phyloP scores from a whole-genome alignment of 2,888 invertebrate genomes.

The Lasioglossum leucozonium region DNA sequence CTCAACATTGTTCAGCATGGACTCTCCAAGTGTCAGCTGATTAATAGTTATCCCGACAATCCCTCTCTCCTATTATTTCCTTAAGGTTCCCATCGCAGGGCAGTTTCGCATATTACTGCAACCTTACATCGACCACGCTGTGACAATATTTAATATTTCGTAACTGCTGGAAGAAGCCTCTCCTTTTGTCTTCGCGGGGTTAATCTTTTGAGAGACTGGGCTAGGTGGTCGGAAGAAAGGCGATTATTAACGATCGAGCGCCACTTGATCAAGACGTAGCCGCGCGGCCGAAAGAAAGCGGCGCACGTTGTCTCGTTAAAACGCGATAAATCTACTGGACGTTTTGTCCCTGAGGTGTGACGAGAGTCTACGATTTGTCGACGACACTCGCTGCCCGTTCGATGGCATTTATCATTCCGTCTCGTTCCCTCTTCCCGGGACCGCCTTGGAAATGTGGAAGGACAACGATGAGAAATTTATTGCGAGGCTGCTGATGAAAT shows the following conservation, averaged over 20 bases:
- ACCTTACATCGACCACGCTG: no score
- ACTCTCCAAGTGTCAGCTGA: background rate
- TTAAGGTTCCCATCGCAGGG: no score
- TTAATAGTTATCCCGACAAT: background rate
- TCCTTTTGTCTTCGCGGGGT: background rate
- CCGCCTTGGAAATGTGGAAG: slow-evolving; percentile 7
- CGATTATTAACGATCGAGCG: slow-evolving; percentile 66
- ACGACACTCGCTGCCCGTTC: slow-evolving; percentile 10
- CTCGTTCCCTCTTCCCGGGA: background rate
- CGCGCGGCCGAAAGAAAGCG: slow-evolving; percentile 32
- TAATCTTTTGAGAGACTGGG: background rate
- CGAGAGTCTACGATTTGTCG: slow-evolving; percentile 24
- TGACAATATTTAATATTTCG: background rate
- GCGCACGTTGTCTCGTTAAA: slow-evolving; percentile 55
- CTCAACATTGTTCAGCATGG: background rate
- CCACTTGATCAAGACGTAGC: slow-evolving; percentile 61
- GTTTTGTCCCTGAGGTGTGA: slow-evolving; percentile 25
- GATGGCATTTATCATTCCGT: slow-evolving; percentile 24
- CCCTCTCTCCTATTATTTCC: no score
- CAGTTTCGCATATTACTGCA: no score
- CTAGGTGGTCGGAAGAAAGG: slow-evolving; percentile 24
- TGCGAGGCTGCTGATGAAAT: slow-evolving; percentile 11
- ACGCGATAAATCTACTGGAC: slow-evolving; percentile 37
- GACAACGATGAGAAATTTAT: slow-evolving; percentile 29
- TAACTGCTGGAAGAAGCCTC: background rate